These are phyloP conservation scores for Nezara viridula DNA, from an alignment of 2,888 invertebrate genomes.

Conservation along the genomic window DNA sequence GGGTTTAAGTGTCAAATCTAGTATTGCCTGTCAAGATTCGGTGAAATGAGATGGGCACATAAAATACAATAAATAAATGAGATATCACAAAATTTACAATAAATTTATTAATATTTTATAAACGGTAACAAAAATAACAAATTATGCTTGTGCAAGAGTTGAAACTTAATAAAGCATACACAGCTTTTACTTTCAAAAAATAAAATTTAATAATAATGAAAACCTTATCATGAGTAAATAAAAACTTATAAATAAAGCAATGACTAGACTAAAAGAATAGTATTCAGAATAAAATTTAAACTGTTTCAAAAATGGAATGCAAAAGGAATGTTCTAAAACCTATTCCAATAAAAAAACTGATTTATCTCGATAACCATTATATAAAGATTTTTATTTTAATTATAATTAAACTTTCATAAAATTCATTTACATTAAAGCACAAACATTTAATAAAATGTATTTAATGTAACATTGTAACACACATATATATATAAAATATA, in stretches of 20 bases:
- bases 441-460: constrained; percentile 49
- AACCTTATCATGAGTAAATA: not conserved
- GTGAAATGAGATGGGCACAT: not conserved
- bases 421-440: constrained; percentile 52
- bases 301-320: not conserved
- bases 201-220: constrained; percentile 4
- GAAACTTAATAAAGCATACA: constrained; percentile 8
- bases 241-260: not conserved
- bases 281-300: constrained; percentile 13
- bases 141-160: constrained; percentile 50
- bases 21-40: too few relatives aligned
- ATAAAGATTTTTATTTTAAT: constrained; percentile 49
- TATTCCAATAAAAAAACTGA: constrained; percentile 29
- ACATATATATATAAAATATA: not conserved
- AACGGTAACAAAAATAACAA: constrained; percentile 57
- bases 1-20: too few relatives aligned
- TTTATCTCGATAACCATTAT: not conserved
- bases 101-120: constrained; percentile 51
- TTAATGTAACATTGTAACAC: constrained; percentile 20
- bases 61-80: not conserved
- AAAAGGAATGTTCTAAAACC: constrained; percentile 48
- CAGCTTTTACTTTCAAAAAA: constrained; percentile 27
- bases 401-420: constrained; percentile 30
- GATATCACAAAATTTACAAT: constrained; percentile 22
- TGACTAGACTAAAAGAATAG: constrained; percentile 10